Base-by-base conservation (phyloP, 2,888 invertebrate genomes). In the Andrena bicolor region DNA sequence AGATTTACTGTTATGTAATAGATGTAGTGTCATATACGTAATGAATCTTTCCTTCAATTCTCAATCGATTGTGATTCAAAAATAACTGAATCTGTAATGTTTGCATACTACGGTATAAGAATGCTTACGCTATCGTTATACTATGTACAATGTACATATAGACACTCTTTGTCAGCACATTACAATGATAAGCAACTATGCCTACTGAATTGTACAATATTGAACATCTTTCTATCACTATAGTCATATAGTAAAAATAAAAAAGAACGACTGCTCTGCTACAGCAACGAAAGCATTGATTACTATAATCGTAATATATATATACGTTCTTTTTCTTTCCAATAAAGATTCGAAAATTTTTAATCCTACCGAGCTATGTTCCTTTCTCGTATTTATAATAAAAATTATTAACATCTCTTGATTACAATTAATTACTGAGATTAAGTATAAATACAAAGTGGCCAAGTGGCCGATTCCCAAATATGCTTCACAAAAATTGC, bases 91-190 rank as follows among this genome's bases (percentile, higher is more conserved):
- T 23, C 2, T 20, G 20, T 53, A 73, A 82, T 32, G 13, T 71
- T 74, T 75, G 58, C 49, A 20, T 66, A 58, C 53, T 73, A 71
- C 49, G 20, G 66, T 75, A 68, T 23, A 68, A 28, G 26, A 41
- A 74, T 74, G 48, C 68, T 78, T 74, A 78, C 20, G 41, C 32
- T 82, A 76, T 48, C 26, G 32, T 28, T 72, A 73, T 23, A 70
- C 23, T 83, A 83, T 83, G 60, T 35, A 70, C 23, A 82, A 83
- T 83, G 60, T 83, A 83, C 82, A 83, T 83, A 82, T 78, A 78
- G 63, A 83, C 77, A 77, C 73, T 71, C 65, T 73, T 73, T 82
- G 53, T 73, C 66, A 60, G 48, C 60, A 73, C 70, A 69, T 73
- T 77, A 74, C 66, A 65, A 63, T 64, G 60, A 51, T 70, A 76